Evolutionary conservation across 2,113 vertebrate species (phyloP), one percentile per base, ranked within the genome.

Genomic region (Natator depressus): DNA sequence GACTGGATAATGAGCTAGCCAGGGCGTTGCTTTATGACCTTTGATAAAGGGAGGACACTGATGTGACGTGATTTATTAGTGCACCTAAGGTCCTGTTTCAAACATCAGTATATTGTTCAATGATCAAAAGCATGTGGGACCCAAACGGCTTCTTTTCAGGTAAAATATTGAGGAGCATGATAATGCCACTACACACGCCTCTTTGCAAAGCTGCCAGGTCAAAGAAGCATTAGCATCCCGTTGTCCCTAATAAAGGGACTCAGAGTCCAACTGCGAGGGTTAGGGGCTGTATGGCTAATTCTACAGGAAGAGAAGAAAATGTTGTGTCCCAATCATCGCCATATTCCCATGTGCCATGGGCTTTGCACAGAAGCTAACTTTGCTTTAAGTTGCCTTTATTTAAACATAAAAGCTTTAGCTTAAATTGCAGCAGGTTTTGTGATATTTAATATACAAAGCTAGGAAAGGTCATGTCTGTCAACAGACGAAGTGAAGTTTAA

Each of bases 361-460:
- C 1, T 53, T 91, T 55, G 62, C 78, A 57, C 80, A 42, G 85
- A 80, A 84, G 53, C 82, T 57, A 29, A 50, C 35, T 88, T 85
- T 96, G 82, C 84, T 93, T 91, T 29, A 83, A 82, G 93, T 93
- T 96, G 59, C 91, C 1, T 95, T 97, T 97, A 95, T 96, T 97
- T 89, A 91, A 96, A 96, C 92, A 90, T 69, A 89, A 97, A 97
- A 96, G 88, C 93, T 94, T 89, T 86, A 81, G 94, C 97, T 98
- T 94, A 97, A 98, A 97, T 92, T 96, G 95, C 96, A 97, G 95
- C 46, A 65, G 94, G 91, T 95, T 96, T 97, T 93, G 96, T 96
- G 94, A 97, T 98, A 96, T 98, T 98, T 98, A 97, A 97, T 97
- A 98, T 97, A 96, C 96, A 97, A 97, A 97, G 94, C 96, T 93